Conservation (phyloP, 2,888 invertebrate species). For the Calliphora vomitoria region DNA sequence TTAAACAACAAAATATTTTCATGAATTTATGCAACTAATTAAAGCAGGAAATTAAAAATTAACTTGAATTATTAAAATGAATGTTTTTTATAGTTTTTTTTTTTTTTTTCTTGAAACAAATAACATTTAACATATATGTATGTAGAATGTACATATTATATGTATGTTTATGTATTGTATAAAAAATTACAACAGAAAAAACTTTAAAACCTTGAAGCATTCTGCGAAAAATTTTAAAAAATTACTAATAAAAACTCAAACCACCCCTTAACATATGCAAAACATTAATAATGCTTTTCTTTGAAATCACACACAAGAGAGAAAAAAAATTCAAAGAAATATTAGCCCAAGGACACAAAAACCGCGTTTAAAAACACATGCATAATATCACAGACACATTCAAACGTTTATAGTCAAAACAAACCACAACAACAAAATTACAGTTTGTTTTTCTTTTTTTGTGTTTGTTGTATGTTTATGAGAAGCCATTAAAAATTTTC, state of each 20-base stretch:
- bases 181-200: conserved; percentile 1
- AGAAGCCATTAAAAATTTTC: conserved; percentile 33
- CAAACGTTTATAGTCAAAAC: not conserved
- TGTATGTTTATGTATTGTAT: too few species aligned
- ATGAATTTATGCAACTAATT: conserved; percentile 31
- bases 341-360: conserved; percentile 61
- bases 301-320: not conserved
- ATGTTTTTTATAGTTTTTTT: not conserved
- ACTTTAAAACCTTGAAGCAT: conserved; percentile 12
- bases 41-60: conserved; percentile 43
- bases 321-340: not conserved
- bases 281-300: conserved; percentile 19
- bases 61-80: not conserved
- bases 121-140: not conserved
- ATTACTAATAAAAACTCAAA: not conserved
- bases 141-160: too few species aligned
- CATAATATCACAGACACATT: conserved; percentile 4
- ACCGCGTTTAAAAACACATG: conserved; percentile 11
- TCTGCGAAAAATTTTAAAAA: not conserved
- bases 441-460: not conserved
- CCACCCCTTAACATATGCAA: conserved; percentile 14
- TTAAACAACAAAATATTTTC: not conserved
- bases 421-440: not conserved
- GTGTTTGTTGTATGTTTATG: not conserved
- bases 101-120: not conserved